Evolutionary conservation across 1,140 invertebrate genomes (phyloP).

Genomic region (Drosophila saltans): DNA sequence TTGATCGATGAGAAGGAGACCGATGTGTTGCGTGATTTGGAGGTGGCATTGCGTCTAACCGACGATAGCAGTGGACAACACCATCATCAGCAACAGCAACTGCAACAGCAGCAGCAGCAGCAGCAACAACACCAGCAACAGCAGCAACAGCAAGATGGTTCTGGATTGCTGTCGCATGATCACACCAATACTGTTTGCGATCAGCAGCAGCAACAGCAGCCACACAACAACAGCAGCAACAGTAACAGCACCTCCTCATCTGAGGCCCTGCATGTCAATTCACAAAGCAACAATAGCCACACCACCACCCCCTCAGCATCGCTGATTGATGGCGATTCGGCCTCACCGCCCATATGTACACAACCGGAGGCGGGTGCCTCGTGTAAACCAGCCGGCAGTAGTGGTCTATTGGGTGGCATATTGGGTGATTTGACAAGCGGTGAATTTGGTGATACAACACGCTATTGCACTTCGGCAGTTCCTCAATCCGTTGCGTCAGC

Average conservation of each 20-base stretch:
- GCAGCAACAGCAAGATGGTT: slow-evolving; percentile 13
- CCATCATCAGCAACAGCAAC: slow-evolving; percentile 19
- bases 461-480: slow-evolving; percentile 80
- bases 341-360: slow-evolving; percentile 76
- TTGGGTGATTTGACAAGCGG: slow-evolving; percentile 78
- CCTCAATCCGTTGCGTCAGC: slow-evolving; percentile 36
- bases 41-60: slow-evolving; percentile 88
- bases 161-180: slow-evolving; percentile 23
- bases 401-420: slow-evolving; percentile 74
- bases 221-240: slow-evolving; percentile 51
- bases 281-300: slow-evolving; percentile 61
- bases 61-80: slow-evolving; percentile 77
- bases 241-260: slow-evolving; percentile 60
- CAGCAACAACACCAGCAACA: neutral
- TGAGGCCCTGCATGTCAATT: slow-evolving; percentile 67
- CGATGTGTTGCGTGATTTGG: slow-evolving; percentile 94
- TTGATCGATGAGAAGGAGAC: slow-evolving; percentile 98
- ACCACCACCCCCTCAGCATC: slow-evolving; percentile 48
- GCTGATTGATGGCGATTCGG: slow-evolving; percentile 77
- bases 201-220: slow-evolving; percentile 23
- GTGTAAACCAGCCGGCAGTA: slow-evolving; percentile 69
- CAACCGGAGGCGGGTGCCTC: slow-evolving; percentile 73
- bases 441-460: slow-evolving; percentile 81
- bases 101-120: slow-evolving; percentile 29
- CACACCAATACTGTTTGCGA: slow-evolving; percentile 34